These are phyloP conservation scores for Brachypteracias leptosomus DNA, from an alignment of 2,113 vertebrate species.

Conservation along the genomic window DNA sequence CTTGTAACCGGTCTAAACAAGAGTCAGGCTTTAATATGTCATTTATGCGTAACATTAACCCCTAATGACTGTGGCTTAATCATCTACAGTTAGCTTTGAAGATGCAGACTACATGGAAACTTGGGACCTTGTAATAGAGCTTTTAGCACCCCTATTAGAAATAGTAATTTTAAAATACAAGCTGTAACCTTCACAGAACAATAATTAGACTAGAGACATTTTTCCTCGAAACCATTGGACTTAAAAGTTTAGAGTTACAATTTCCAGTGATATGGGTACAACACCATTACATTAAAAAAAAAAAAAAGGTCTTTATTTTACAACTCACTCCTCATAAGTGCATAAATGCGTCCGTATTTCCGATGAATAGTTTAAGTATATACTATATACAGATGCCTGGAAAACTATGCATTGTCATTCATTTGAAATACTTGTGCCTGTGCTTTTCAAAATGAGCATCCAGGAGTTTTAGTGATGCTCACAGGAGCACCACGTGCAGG, in stretches of 20 bases:
- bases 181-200: neutral
- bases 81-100: neutral
- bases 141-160: neutral
- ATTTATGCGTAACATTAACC: neutral
- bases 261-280: neutral
- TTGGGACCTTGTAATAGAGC: neutral
- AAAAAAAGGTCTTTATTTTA: neutral
- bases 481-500: neutral
- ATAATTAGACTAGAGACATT: neutral
- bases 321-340: no score
- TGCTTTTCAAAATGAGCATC: neutral
- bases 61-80: neutral
- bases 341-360: neutral
- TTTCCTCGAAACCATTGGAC: neutral
- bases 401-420: neutral
- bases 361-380: neutral
- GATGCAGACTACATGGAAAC: neutral
- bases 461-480: neutral
- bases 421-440: neutral
- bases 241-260: neutral
- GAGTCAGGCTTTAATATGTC: neutral
- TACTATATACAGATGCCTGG: neutral
- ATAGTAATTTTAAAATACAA: neutral
- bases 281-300: neutral
- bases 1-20: neutral